phyloP scores from a whole-genome alignment of 2,113 vertebrate species.

The Mionectes macconnelli region DNA sequence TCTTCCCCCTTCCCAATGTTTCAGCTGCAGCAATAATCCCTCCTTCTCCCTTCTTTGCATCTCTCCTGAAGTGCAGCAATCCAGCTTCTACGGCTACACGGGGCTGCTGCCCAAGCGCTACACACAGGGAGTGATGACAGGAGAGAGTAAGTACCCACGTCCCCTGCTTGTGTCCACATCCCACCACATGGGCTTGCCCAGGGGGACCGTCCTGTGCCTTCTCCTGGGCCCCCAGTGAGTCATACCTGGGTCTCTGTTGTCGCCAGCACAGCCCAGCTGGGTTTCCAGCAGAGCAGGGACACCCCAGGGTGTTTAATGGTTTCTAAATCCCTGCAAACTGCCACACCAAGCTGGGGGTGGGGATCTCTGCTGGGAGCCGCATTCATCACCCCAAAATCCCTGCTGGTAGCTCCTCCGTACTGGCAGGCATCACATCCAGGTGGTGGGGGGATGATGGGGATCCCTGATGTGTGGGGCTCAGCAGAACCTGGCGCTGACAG shows the following conservation, averaged over 20 bases:
- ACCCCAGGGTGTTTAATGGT: neutral
- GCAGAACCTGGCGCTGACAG: rapidly evolving
- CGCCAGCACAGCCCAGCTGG: neutral
- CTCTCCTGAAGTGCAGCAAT: constrained; percentile 94
- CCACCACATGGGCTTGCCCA: rapidly evolving
- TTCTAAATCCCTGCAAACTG: neutral
- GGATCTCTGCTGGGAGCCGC: neutral
- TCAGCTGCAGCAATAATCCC: neutral
- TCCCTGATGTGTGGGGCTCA: neutral
- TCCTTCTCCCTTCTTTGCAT: neutral
- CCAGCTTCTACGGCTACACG: constrained; percentile 99
- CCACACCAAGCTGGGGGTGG: neutral
- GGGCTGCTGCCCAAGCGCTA: constrained; percentile 98
- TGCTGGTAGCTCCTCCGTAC: neutral
- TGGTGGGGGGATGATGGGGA: rapidly evolving
- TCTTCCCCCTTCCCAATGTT: rapidly evolving
- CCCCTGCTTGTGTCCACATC: rapidly evolving
- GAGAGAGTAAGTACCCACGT: constrained; percentile 88
- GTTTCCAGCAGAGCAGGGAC: neutral
- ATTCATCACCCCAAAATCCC: neutral
- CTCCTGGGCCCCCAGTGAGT: neutral
- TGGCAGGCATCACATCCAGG: rapidly evolving
- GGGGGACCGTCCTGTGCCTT: neutral
- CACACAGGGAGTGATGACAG: constrained; percentile 98
- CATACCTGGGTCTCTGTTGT: neutral